Conservation (phyloP, 37 sponge, comb jelly and placozoan species). For the Aphrocallistes beatrix region DNA sequence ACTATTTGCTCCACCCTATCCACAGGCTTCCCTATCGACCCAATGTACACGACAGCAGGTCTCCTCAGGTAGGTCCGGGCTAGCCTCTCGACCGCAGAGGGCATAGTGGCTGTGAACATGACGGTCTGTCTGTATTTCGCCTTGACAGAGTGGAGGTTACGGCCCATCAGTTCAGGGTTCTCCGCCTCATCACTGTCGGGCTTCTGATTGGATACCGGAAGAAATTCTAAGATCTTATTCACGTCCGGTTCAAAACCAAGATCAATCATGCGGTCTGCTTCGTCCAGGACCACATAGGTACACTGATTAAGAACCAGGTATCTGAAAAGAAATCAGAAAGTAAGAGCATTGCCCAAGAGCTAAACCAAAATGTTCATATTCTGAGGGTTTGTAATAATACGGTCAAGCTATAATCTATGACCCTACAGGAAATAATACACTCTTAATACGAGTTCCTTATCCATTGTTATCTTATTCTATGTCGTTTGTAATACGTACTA, state of each 20-base stretch:
- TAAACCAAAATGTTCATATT: too few relatives aligned
- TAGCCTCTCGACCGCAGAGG: constrained; percentile 82
- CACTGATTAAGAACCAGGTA: constrained; percentile 85
- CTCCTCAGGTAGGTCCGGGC: constrained; percentile 81
- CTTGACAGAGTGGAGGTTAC: constrained; percentile 65
- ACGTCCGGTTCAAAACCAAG: constrained; percentile 98
- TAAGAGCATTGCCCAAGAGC: too few relatives aligned
- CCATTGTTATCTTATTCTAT: too few relatives aligned
- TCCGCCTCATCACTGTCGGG: constrained; percentile 89
- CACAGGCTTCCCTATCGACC: constrained; percentile 79
- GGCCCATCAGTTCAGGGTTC: constrained; percentile 57
- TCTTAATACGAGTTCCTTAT: too few relatives aligned
- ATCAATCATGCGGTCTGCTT: constrained; percentile 99
- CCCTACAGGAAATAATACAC: too few relatives aligned
- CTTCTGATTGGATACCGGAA: constrained; percentile 88
- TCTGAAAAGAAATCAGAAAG: constrained; percentile 32
- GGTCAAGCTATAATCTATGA: too few relatives aligned
- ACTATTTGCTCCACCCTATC: constrained; percentile 81
- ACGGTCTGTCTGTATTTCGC: constrained; percentile 88
- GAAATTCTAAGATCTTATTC: constrained; percentile 77
- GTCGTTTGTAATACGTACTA: too few relatives aligned
- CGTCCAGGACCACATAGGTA: constrained; percentile 95
- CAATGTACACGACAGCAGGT: constrained; percentile 92
- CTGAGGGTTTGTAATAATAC: too few relatives aligned
- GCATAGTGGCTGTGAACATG: constrained; percentile 99